A percentile compares a stretch with the other conserved stretches of the same genome.
These are phyloP conservation scores for Eonycteris spelaea DNA, from an alignment of 2,113 vertebrate genomes.

Conservation along the genomic window DNA sequence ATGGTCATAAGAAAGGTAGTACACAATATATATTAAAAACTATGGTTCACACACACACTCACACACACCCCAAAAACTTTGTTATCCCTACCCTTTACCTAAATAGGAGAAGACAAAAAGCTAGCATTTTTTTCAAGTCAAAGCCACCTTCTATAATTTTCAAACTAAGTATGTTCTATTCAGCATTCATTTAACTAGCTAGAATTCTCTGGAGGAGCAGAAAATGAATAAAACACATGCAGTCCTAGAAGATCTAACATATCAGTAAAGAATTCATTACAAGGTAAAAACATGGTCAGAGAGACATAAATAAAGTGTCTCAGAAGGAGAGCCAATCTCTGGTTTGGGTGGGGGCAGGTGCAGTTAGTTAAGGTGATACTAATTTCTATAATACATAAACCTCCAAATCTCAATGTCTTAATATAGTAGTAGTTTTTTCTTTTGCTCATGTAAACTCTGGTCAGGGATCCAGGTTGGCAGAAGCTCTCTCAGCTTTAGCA, in stretches of 20 bases:
- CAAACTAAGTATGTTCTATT: slow-evolving; percentile 25
- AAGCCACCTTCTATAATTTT: not conserved
- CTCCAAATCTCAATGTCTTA: not conserved
- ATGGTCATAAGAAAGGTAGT: not conserved
- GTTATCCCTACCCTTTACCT: not conserved
- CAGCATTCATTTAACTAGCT: not conserved
- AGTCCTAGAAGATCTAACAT: not conserved
- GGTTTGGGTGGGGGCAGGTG: not conserved
- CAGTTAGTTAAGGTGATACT: not conserved
- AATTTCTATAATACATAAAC: slow-evolving; percentile 8
- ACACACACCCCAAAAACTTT: not conserved
- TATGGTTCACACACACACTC: not conserved
- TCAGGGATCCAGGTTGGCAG: not conserved
- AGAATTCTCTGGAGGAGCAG: not conserved
- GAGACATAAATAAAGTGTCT: not conserved
- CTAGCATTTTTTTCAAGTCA: not conserved
- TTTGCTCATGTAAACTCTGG: not conserved
- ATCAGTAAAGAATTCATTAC: not conserved
- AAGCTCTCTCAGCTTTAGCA: not conserved
- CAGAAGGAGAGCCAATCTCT: not conserved
- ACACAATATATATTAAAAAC: not conserved
- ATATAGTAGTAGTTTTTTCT: not conserved
- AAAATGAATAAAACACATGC: not conserved
- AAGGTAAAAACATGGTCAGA: not conserved
- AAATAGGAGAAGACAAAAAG: slow-evolving; percentile 1